phyloP scores from a whole-genome alignment of 2,113 vertebrate species.

The Artemisiospiza belli region DNA sequence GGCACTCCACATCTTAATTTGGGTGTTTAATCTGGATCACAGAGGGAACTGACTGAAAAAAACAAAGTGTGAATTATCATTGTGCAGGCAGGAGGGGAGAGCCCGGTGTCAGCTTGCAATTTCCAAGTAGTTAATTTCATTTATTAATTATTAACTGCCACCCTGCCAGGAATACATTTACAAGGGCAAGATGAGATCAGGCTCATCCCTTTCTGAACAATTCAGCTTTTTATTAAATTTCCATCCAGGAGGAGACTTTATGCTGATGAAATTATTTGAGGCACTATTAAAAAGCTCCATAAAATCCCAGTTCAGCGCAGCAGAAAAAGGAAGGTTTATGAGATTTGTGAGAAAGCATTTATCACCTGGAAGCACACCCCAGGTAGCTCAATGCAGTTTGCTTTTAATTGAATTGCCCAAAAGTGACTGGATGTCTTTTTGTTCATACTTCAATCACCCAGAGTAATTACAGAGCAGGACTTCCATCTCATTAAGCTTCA shows the following conservation, averaged over 20 bases:
- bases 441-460: not conserved
- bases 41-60: not conserved
- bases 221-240: slow-evolving; percentile 46
- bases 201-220: not conserved
- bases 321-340: not conserved
- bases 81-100: not conserved
- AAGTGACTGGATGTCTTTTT: not conserved
- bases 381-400: not conserved
- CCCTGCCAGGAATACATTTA: not conserved
- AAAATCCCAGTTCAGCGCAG: not conserved
- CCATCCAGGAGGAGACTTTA: not conserved
- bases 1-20: too few relatives aligned
- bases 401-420: slow-evolving; percentile 7
- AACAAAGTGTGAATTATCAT: not conserved
- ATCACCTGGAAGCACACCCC: slow-evolving; percentile 37
- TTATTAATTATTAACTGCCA: slow-evolving; percentile 43
- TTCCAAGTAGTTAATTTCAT: not conserved
- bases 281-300: not conserved
- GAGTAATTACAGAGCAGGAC: not conserved
- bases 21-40: not conserved
- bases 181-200: not conserved
- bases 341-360: slow-evolving; percentile 9
- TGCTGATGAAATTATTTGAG: slow-evolving; percentile 20
- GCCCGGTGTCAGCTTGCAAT: not conserved
- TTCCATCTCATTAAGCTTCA: not conserved